Base-by-base conservation (phyloP, 23 tunicate genomes). In the Halocynthia roretzi region DNA sequence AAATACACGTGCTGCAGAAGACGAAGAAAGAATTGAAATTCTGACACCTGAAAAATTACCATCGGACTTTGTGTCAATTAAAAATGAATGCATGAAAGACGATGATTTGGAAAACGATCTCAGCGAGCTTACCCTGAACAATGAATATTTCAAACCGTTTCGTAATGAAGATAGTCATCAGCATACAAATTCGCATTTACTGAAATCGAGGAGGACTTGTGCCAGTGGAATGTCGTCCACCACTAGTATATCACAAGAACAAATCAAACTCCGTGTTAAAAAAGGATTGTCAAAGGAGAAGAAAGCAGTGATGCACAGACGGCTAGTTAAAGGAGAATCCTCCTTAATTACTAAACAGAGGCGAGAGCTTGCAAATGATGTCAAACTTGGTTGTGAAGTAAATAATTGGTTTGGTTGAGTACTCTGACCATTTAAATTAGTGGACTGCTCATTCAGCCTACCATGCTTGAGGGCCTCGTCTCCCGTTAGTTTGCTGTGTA, bases 261-360 rank as follows among this genome's bases (percentile, higher is more conserved):
- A 81, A 44, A 86, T 91, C 21, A 90, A 85, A 60, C 53, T 55
- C 50, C 71, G 96, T 10, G 89, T 90, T 18, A 81, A 76, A 15
- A 81, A 53, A 0, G 72, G 73, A 6, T 8, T 90, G 8, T 20
- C 86, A 5, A 81, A 84, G 78, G 93, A 84, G 68, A 89, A 85
- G 60, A 90, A 80, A 76, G 68, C 75, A 10, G 68, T 56, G 5
- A 50, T 56, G 48, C 83, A 83, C 19, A 52, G 98, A 53, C 70
- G 91, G n/a, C 62, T 93, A 69, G 80, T 18, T 22, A 86, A 83
- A 58, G 98, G 98, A 12, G 98, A 93, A 83, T 64, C 92, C 50
- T 72, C 98, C 17, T 31, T 89, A 49, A 82, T 84, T 8, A 89
- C 86, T 10, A 84, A 89, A 66, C 81, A 84, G 80, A 61, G 85